Base-by-base conservation (phyloP, 2,888 invertebrate genomes). In the Lepas anatifera region DNA sequence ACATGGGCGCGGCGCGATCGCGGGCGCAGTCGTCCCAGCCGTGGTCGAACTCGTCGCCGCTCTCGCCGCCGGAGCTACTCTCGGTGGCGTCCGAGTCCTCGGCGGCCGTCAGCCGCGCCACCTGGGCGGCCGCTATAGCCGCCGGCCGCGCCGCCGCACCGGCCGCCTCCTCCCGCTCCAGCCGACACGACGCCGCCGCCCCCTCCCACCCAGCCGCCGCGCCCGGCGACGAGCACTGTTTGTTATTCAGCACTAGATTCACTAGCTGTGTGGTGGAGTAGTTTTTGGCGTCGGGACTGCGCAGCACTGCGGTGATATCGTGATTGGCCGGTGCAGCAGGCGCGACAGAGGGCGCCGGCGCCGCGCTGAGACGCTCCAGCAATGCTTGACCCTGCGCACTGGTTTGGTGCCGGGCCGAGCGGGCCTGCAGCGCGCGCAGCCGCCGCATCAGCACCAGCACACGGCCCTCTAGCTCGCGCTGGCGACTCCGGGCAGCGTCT, bases 51-150 rank as follows among this genome's bases (percentile, higher is more conserved):
- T 95, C 95, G 82, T 95, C 95, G 80, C 92, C 92, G 77, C 93
- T 94, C 80, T 95, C 95, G 43, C 92, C 94, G 69, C 94, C 95
- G 25, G 95, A 95, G 77, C 94, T 95, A 72, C 93, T 93, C 25
- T 89, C 92, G 1, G 96, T 96, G 46, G 92, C 94, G 82, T 96
- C 95, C 1, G 94, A 93, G 80, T 96, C 95, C 73, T 92, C 83
- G 76, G 87, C 87, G 72, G 84, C 83, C 58, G 10, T 3, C 35
- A 58, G 58, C 22, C 58, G 32, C 22, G 16, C 35, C 58, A 35
- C 1, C 58, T 58, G 58, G 22, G 32, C 32, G 58, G 32, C 6
- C 35, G 58, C 58, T 35, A 58, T 35, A 78, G 91, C 89, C 68
- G 73, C 70, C 39, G 68, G 72, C 29, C 43, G 52, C 39, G 74